phyloP scores from a whole-genome alignment of 2,113 vertebrate genomes.

The Centrocercus urophasianus region DNA sequence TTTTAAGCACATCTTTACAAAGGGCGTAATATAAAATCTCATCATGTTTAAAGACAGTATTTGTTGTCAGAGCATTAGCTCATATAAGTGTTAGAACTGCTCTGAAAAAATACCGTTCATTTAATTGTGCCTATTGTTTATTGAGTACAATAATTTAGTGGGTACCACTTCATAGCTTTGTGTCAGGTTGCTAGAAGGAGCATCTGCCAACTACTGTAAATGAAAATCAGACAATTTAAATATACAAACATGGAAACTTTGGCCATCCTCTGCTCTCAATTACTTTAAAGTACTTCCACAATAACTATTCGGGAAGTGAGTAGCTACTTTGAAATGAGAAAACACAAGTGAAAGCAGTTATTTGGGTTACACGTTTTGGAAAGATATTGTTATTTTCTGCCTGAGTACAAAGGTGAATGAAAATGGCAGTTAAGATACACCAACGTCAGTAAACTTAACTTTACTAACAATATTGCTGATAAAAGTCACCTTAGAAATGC shows the following conservation, averaged over 20 bases:
- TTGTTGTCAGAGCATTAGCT: neutral
- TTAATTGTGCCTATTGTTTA: neutral
- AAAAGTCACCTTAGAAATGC: neutral
- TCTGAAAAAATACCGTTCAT: neutral
- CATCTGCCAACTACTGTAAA: constrained; percentile 5
- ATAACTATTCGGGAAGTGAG: neutral
- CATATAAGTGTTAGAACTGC: neutral
- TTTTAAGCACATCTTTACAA: neutral
- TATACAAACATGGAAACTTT: neutral
- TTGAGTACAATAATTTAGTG: neutral
- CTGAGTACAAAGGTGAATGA: neutral
- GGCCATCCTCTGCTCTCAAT: neutral
- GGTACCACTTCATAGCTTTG: neutral
- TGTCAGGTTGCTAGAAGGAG: neutral
- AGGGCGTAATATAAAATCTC: neutral
- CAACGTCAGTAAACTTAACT: neutral
- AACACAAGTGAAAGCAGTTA: neutral
- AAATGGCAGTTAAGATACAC: neutral
- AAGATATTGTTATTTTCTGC: neutral
- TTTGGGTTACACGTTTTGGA: neutral
- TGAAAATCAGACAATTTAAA: neutral
- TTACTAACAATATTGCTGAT: neutral
- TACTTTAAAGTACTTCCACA: neutral
- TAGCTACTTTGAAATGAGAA: neutral
- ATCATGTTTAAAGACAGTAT: neutral